phyloP scores from a whole-genome alignment of 2,888 invertebrate genomes.

The Dastarcus helophoroides region DNA sequence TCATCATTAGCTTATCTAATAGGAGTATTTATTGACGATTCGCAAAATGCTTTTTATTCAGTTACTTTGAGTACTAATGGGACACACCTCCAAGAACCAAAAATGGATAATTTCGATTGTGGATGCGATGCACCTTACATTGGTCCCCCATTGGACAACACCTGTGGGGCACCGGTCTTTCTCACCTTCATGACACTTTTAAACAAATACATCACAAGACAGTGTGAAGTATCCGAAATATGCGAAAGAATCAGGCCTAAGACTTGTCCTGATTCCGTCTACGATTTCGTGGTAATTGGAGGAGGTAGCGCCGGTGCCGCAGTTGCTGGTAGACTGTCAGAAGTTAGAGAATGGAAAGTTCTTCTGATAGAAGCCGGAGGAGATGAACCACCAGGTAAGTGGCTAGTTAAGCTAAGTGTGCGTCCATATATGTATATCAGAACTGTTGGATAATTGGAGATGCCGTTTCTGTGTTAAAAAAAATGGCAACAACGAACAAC shows the following conservation, averaged over 20 bases:
- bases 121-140: constrained; percentile 44
- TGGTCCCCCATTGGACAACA: constrained; percentile 45
- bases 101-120: no score
- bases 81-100: no score
- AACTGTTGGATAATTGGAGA: no score
- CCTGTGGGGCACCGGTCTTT: constrained; percentile 48
- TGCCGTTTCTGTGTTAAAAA: no score
- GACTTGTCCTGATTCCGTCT: constrained; percentile 39
- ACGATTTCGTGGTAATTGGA: constrained; percentile 57
- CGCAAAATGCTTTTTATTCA: no score
- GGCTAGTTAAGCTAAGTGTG: no score
- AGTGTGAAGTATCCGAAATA: constrained; percentile 46
- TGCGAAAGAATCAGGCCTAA: constrained; percentile 46
- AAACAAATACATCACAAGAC: constrained; percentile 48
- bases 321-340: constrained; percentile 52
- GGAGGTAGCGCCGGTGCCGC: constrained; percentile 56
- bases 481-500: no score
- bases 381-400: constrained; percentile 54
- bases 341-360: constrained; percentile 57
- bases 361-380: constrained; percentile 59
- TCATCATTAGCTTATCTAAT: no score
- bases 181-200: constrained; percentile 54
- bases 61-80: no score
- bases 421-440: no score
- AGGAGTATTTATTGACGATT: no score